Base-by-base conservation (phyloP, 2,888 invertebrate genomes). In the Zele albiditarsus region DNA sequence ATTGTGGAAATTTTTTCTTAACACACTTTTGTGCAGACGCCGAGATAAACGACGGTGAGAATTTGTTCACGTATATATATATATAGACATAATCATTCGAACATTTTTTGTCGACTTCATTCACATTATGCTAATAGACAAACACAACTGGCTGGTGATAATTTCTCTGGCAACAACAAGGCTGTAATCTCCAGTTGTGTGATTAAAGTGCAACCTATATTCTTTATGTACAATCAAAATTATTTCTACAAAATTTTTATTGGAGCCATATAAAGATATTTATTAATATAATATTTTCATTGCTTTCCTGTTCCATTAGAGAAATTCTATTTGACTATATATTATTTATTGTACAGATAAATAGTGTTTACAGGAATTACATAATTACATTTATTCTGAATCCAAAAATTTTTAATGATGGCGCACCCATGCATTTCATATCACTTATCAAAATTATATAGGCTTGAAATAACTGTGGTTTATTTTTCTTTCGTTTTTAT, bases 1-100 rank as follows among this genome's bases (percentile, higher is more conserved):
- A 76, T 81, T 87, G 53, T 85, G 84, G 82, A 80, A 81, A 68
- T 84, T 87, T 76, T 79, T 88, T 23, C 78, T 86, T 16, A 81
- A 83, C 46, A 84, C 83, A 38, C 75, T 88, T 49, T 79, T 87
- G 23, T 87, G 87, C 73, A 81, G 85, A 75, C 83, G 84, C 76
- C 82, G 79, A 27, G 82, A 82, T 72, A 86, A 82, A 82, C 84
- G 84, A 86, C 85, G 76, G 77, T 53, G 8, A 53, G 53, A 53
- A 20, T 8, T 8, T 53, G 2, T 20, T 16, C 46, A 46, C 3
- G 16, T n/a, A 46, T 3, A 46, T n/a, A 10, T 46, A 16, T 23
- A 8, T 20, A n/a, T 53, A 53, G 20, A 5, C 4, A 53, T 53
- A 53, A 53, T 53, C n/a, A 53, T 53, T 53, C 20, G 8, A 46